Evolutionary conservation across 2,113 vertebrate species (phyloP).

Genomic region (Seriola quinqueradiata): DNA sequence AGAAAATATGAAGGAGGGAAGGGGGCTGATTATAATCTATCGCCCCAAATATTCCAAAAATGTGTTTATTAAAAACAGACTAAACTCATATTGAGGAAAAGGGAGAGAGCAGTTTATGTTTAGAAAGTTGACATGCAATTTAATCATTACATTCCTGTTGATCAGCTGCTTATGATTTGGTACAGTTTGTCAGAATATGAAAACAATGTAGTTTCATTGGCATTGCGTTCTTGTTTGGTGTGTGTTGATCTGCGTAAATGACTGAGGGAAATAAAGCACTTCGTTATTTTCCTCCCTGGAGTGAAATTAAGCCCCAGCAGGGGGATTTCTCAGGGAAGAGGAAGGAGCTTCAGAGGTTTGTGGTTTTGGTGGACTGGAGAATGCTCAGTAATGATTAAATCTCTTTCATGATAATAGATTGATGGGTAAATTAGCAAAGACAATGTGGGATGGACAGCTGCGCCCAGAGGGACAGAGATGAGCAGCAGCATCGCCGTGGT

Average conservation of each 20-base stretch:
- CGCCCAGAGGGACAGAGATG: conserved; percentile 11
- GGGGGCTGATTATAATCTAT: conserved; percentile 46
- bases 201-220: not conserved
- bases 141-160: not conserved
- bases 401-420: conserved; percentile 31
- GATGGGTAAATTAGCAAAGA: conserved; percentile 37
- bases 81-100: not conserved
- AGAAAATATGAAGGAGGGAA: conserved; percentile 33
- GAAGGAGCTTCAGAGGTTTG: not conserved
- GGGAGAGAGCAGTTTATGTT: not conserved
- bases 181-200: not conserved
- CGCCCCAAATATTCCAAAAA: conserved; percentile 60
- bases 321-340: not conserved
- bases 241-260: conserved; percentile 14
- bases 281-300: not conserved
- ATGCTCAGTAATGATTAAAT: conserved; percentile 12
- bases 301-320: conserved; percentile 7
- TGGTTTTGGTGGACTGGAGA: conserved; percentile 22
- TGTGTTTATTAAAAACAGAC: conserved; percentile 65
- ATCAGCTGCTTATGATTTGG: not conserved
- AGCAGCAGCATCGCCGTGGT: not conserved
- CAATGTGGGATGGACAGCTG: conserved; percentile 47
- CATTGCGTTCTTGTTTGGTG: not conserved
- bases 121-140: not conserved
- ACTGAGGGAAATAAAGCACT: not conserved